Base-by-base conservation (phyloP, 1,140 invertebrate genomes). In the Leptoteleia sp. region DNA sequence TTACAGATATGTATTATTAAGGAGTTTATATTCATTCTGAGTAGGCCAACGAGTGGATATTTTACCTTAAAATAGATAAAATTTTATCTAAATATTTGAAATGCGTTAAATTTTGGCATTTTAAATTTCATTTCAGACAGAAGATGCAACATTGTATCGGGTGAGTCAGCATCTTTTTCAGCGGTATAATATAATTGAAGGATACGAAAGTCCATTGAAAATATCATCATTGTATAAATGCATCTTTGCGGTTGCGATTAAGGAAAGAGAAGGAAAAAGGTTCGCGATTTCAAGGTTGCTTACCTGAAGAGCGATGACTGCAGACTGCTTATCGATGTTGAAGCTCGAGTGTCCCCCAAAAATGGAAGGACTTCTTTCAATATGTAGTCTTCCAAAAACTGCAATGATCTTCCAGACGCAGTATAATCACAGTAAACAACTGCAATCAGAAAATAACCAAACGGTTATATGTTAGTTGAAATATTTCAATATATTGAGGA, bases 351-450 rank as follows among this genome's bases (percentile, higher is more conserved):
- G 67, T 97, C 97, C 16, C 95, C 96, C 85, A 97, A 95, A 45
- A 93, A 93, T 3, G 96, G 95, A 33, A 98, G 88, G 1, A 98
- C 96, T 84, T 97, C 93, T 73, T 93, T 91, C 12, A 91, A 83
- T 17, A 98, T 93, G 83, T 96, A 97, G 79, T 97, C 95, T 86
- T 98, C 96, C 52, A 98, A 93, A 89, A 96, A 97, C 38, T 94
- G 92, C 33, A 98, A 83, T 0, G 95, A 93, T 81, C 95, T 92
- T 31, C 94, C 95, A 8, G 95, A 95, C 4, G 95, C 94, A 37
- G 93, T 94, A 88, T 95, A 96, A 87, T 96, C 95, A 86, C 95
- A 96, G 82, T 96, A 96, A 1, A 96, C 93, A 81, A 95, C 94
- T 95, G 89, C 0, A 77, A 77, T 4, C 16, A 57, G n/a, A 43